A percentile compares a stretch with the other conserved stretches of the same genome.
phyloP scores from a whole-genome alignment of 2,113 vertebrate species.

The Callionymus lyra region DNA sequence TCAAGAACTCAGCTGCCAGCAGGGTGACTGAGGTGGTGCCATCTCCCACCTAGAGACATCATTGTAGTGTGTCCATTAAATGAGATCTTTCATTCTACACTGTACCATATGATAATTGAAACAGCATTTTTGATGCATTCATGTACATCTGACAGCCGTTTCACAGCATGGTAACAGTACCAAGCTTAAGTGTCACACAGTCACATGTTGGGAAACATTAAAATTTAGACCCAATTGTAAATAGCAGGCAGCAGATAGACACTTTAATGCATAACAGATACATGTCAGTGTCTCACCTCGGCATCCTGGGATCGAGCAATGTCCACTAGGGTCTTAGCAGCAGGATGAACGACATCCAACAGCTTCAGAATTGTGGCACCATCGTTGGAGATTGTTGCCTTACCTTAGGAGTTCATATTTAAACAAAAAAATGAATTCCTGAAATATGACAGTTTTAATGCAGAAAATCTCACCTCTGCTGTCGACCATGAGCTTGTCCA shows the following conservation, averaged over 20 bases:
- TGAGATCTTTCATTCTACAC: no score
- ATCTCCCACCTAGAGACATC: constrained; percentile 77
- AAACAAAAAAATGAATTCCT: neutral
- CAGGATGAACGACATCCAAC: constrained; percentile 91
- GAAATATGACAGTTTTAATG: no score
- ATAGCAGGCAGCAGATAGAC: neutral
- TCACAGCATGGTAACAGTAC: no score
- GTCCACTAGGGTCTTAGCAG: constrained; percentile 93
- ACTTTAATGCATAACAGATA: constrained; percentile 1
- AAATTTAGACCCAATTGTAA: no score
- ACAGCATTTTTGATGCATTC: no score
- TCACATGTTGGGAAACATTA: no score
- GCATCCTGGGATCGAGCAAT: constrained; percentile 96
- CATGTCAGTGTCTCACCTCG: constrained; percentile 72
- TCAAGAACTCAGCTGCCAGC: constrained; percentile 90
- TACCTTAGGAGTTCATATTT: constrained; percentile 67
- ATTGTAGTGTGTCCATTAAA: no score
- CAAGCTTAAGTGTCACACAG: no score
- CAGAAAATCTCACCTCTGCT: constrained; percentile 69
- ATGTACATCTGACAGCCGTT: no score
- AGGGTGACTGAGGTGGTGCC: constrained; percentile 95
- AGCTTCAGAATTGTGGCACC: constrained; percentile 97
- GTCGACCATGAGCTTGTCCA: constrained; percentile 98
- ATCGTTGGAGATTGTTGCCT: constrained; percentile 96
- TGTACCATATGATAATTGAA: no score